Evolutionary conservation across 2,797 vertebrate species (phyloP), one percentile per base, ranked within the genome.

Genomic region (Cyclura pinguis): DNA sequence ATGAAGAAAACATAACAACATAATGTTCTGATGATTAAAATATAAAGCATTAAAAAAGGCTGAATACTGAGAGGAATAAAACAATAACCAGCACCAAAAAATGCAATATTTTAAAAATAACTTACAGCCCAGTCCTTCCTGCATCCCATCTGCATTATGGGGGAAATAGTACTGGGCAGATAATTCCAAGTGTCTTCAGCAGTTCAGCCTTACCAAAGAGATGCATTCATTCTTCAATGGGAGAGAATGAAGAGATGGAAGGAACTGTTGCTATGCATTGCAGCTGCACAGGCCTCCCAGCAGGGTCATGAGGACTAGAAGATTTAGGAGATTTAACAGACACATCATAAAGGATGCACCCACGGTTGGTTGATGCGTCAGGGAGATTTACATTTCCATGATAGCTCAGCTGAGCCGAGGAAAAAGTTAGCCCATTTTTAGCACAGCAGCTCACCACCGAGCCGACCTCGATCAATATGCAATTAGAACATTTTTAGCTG

Each of bases 401-500:
- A 0, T 80, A 87, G 59, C 14, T 52, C 85, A 57, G 2, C 0
- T 50, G 74, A 72, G 59, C 89, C 76, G 80, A 42, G 35, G 55
- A 0, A 12, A 12, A 80, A 4, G 81, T 67, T 69, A 0, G 0
- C 0, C 0, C 64, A 6, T 9, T 20, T 72, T 86, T 62, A 57
- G 80, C 52, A 87, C 80, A 57, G 14, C 18, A 47, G 0, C 67
- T 82, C 55, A 50, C 62, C 0, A 0, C 80, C 88, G 83, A 57
- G 0, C n/a, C 55, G 72, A 1, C 42, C 1, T 38, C 29, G 72
- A 88, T 92, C 94, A 73, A 90, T 83, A 87, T 4, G 13, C 78
- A 72, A 0, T 69, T 78, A 85, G 84, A 91, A 77, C 57, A 62
- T 38, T 94, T 95, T 85, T 73, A 93, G 83, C 85, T 8, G 87